These are phyloP conservation scores for Leucophora obtusa DNA, from an alignment of 2,888 invertebrate genomes.

Conservation along the genomic window DNA sequence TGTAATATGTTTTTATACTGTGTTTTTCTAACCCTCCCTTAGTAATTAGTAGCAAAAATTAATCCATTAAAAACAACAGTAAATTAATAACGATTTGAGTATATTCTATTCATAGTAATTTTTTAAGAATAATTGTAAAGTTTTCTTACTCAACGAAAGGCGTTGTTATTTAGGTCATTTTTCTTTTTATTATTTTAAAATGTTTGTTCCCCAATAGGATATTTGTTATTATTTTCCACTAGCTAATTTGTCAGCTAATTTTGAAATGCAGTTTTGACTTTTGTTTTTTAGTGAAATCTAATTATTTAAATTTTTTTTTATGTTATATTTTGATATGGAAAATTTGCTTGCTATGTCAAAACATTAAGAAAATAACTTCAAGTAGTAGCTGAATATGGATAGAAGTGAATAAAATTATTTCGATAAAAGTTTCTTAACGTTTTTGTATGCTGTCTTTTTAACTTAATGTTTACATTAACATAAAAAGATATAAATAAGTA, in stretches of 20 bases:
- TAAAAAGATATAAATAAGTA: conserved; percentile 24
- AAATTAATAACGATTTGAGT: no score
- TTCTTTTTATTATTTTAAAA: no score
- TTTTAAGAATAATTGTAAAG: no score
- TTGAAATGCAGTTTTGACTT: neutral
- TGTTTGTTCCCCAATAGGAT: no score
- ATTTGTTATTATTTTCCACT: neutral
- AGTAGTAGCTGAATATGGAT: neutral
- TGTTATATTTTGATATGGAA: neutral
- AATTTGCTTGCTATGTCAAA: neutral
- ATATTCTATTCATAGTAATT: no score
- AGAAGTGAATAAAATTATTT: conserved; percentile 16
- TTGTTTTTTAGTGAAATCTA: conserved; percentile 23
- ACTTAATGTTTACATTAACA: conserved; percentile 12
- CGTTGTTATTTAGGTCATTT: no score
- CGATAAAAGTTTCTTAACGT: neutral
- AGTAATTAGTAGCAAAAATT: conserved; percentile 20
- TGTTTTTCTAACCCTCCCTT: neutral
- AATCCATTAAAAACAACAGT: neutral
- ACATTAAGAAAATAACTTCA: neutral
- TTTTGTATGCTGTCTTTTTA: neutral
- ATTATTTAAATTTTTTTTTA: conserved; percentile 20
- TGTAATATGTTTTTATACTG: conserved; percentile 13
- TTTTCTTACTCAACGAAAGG: no score
- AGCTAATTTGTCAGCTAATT: no score